phyloP scores from a whole-genome alignment of 1,140 invertebrate genomes.

The Eubasilissa regina region DNA sequence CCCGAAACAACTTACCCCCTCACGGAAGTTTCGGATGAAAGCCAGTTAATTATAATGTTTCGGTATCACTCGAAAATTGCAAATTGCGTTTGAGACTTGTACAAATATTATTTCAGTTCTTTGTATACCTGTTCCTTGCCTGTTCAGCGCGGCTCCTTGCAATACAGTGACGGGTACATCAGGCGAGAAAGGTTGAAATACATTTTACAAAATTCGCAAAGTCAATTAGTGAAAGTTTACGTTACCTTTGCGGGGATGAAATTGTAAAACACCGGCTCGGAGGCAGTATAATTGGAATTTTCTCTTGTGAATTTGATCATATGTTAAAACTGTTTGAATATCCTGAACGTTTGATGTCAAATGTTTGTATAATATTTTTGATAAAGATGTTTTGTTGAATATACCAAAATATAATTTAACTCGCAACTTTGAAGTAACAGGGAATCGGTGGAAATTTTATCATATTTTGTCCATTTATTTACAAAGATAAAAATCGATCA shows the following conservation, averaged over 20 bases:
- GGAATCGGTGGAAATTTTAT: too few species aligned
- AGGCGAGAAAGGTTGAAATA: constrained; percentile 1
- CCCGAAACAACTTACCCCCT: neutral
- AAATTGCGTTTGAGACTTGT: constrained; percentile 35
- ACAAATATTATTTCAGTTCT: constrained; percentile 31
- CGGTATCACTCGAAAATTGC: constrained; percentile 30
- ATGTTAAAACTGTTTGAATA: constrained; percentile 7
- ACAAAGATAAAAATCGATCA: too few species aligned
- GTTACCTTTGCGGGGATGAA: constrained; percentile 28
- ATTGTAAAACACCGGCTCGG: constrained; percentile 21
- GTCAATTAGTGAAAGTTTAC: constrained; percentile 38
- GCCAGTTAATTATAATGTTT: constrained; percentile 36
- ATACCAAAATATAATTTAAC: too few species aligned
- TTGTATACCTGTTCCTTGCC: constrained; percentile 7
- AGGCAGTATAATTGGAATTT: constrained; percentile 25
- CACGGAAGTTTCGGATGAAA: constrained; percentile 6
- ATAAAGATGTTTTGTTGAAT: too few species aligned
- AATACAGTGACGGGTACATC: neutral
- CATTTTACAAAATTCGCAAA: constrained; percentile 24
- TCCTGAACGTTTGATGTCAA: neutral
- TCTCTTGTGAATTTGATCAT: constrained; percentile 22
- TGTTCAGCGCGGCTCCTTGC: neutral
- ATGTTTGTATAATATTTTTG: neutral
- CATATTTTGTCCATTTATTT: too few species aligned
- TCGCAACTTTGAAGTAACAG: too few species aligned